Base-by-base conservation (phyloP, 2,888 invertebrate genomes). In the Tribolium freemani region DNA sequence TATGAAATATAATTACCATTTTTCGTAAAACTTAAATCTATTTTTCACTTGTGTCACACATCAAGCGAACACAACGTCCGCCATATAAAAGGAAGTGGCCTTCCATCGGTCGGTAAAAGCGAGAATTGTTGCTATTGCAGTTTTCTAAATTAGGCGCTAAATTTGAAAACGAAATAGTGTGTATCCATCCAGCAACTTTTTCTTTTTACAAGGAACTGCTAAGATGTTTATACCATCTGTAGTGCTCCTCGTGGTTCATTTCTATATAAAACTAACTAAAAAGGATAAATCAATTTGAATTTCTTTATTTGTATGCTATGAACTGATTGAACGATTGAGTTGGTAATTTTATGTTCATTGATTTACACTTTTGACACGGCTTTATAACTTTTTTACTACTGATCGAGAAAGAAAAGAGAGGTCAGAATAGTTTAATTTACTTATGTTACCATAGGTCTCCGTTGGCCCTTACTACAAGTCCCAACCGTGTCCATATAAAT, bases 391-490 rank as follows among this genome's bases (percentile, higher is more conserved):
- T 21, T 21, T 3, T 99, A 97, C 87, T 94, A 97, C 85, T 99
- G 99, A 97, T 98, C 99, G 84, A 91, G 94, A 87, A 93, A 88
- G 91, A 93, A 86, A 94, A 93, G 89, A 93, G 94, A 92, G 96
- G 97, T 97, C 91, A 90, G 90, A 84, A 44, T 3, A 21, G 21
- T 26, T 26, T 30, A 54, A 26, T 11, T n/a, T n/a, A n/a, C n/a
- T 38, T 38, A 38, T 38, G 31, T 38, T 38, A 38, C 9, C 31
- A 38, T 4, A 8, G 5, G 31, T 38, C 9, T 38, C 31, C 31
- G 2, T 38, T 38, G 5, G 3, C 5, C 31, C 6, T 38, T 38
- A 38, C 31, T 46, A 9, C 13, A 46, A 46, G 5, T 46, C 46
- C 10, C n/a, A n/a, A n/a, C n/a, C n/a, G 5, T 46, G 46, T 3